Evolutionary conservation across 1,140 invertebrate genomes (phyloP).

Genomic region (Drosophila melanica): DNA sequence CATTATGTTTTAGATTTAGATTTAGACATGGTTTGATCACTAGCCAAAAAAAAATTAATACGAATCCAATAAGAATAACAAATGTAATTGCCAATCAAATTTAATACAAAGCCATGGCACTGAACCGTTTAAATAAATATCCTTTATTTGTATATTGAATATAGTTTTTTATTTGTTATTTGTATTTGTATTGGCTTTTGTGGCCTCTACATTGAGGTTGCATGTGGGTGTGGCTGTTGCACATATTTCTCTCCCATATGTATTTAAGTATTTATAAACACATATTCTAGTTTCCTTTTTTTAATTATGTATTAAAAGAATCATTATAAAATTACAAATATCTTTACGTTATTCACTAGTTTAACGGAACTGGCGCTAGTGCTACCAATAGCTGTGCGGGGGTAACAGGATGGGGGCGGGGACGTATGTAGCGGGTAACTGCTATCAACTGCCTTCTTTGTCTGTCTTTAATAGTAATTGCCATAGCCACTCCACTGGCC

Average conservation of each 20-base stretch:
- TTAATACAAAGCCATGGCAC: slow-evolving; percentile 25
- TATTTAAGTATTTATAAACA: slow-evolving; percentile 15
- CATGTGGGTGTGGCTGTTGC: slow-evolving; percentile 21
- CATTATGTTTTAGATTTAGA: slow-evolving; percentile 38
- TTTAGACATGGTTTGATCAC: slow-evolving; percentile 21
- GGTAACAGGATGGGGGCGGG: too few relatives aligned
- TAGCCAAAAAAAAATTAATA: too few relatives aligned
- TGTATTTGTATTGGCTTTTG: slow-evolving; percentile 17
- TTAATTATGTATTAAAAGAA: slow-evolving; percentile 46
- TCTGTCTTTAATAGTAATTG: slow-evolving; percentile 70
- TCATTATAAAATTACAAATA: slow-evolving; percentile 70
- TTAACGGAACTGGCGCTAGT: slow-evolving; percentile 44
- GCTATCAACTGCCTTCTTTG: neutral
- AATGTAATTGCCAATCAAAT: slow-evolving; percentile 16
- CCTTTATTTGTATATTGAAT: slow-evolving; percentile 42
- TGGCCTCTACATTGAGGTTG: slow-evolving; percentile 29
- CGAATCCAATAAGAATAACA: neutral
- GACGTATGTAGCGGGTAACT: neutral
- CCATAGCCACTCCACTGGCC: slow-evolving; percentile 88
- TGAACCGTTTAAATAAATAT: slow-evolving; percentile 54
- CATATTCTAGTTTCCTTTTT: slow-evolving; percentile 5
- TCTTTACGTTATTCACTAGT: slow-evolving; percentile 46
- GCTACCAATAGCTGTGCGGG: neutral
- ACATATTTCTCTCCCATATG: slow-evolving; percentile 27
- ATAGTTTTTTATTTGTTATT: slow-evolving; percentile 19